phyloP scores from a whole-genome alignment of 2,888 invertebrate genomes.

The Maniola hyperantus region DNA sequence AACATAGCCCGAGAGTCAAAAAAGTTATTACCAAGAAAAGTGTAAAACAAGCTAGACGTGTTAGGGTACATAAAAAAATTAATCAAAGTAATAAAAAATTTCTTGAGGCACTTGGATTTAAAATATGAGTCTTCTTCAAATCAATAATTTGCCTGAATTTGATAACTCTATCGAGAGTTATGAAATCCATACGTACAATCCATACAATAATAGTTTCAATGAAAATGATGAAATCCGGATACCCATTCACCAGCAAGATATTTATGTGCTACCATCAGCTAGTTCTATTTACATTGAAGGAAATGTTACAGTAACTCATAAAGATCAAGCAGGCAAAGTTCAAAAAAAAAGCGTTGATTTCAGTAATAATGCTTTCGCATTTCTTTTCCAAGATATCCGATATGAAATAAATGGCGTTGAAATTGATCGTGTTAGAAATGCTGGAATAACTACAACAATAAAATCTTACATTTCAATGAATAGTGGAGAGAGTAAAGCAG shows the following conservation, averaged over 20 bases:
- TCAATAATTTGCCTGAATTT: too few species aligned
- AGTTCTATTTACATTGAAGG: too few species aligned
- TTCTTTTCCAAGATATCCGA: not conserved
- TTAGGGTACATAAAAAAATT: not conserved
- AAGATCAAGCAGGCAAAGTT: too few species aligned
- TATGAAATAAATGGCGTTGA: too few species aligned
- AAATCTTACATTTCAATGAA: not conserved
- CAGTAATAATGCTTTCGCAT: not conserved
- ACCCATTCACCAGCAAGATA: too few species aligned
- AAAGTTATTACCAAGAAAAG: not conserved
- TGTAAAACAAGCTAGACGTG: not conserved
- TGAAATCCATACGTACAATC: too few species aligned
- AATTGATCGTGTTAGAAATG: too few species aligned
- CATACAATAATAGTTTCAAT: too few species aligned
- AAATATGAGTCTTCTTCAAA: not conserved
- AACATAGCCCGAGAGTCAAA: not conserved
- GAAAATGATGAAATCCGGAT: too few species aligned
- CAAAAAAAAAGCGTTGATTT: not conserved
- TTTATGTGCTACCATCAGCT: too few species aligned
- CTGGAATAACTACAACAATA: not conserved
- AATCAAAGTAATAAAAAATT: not conserved
- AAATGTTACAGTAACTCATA: too few species aligned
- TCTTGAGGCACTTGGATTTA: not conserved
- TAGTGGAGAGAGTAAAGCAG: not conserved
- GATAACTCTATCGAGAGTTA: too few species aligned